Percentiles rank a stretch among this genome's conserved stretches.
Evolutionary conservation across 2,797 vertebrate genomes (phyloP).

Genomic region (Neosilurus mollespiculum): DNA sequence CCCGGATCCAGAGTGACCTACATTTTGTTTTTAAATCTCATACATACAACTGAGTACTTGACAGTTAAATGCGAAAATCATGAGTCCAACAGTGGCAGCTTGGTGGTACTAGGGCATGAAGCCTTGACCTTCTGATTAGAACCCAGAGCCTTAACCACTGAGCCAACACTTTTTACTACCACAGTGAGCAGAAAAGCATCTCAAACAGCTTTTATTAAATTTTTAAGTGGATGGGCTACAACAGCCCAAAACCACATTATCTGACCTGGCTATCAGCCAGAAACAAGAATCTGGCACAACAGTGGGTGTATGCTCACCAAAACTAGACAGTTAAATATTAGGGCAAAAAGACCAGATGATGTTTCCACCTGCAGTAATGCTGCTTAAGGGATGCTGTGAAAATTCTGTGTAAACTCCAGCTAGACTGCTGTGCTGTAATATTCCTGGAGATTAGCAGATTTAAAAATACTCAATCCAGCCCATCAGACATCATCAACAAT

Average conservation of each 20-base stretch:
- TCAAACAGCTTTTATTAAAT: not conserved
- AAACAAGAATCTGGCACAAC: not conserved
- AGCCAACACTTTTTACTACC: not conserved
- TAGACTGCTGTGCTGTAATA: too few relatives aligned
- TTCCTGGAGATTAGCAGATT: too few relatives aligned
- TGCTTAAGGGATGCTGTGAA: not conserved
- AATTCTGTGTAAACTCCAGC: too few relatives aligned
- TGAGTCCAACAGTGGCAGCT: too few relatives aligned
- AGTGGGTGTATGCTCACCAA: not conserved
- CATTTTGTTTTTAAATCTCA: too few relatives aligned
- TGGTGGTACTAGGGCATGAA: too few relatives aligned
- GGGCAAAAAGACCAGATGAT: not conserved
- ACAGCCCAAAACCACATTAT: not conserved
- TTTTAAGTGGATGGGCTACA: not conserved
- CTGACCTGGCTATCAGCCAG: not conserved
- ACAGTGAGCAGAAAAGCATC: not conserved
- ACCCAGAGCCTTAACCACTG: too few relatives aligned
- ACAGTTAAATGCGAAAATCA: too few relatives aligned
- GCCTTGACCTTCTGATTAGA: too few relatives aligned
- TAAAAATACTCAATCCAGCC: not conserved
- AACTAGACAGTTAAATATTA: not conserved
- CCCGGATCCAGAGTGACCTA: too few relatives aligned
- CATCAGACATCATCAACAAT: not conserved
- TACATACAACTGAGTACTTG: too few relatives aligned
- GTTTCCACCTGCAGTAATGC: not conserved